Percentiles rank a stretch among this genome's conserved stretches.
Conservation (phyloP, 2,113 vertebrate genomes). For the Cercocebus atys region DNA sequence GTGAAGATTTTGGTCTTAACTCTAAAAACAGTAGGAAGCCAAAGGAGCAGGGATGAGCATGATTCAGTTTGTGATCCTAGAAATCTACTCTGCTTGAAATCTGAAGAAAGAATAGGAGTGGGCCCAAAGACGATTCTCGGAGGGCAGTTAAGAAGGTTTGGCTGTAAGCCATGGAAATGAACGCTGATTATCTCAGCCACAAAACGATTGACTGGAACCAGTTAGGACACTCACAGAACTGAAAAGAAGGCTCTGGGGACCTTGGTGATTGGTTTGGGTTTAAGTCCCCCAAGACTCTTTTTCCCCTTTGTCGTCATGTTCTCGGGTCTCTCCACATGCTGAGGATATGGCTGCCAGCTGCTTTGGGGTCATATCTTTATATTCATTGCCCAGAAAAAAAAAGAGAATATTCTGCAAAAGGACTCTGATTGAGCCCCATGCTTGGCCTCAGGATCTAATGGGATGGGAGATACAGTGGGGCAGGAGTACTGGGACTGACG, state of each 20-base stretch:
- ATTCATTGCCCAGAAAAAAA: background rate
- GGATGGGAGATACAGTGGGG: background rate
- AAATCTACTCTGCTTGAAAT: background rate
- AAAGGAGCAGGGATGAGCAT: background rate
- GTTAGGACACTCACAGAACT: background rate
- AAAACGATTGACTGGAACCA: background rate
- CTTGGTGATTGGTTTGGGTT: background rate
- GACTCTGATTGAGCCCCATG: background rate
- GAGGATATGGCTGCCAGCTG: background rate
- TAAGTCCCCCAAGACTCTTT: background rate
- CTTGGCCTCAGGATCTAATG: background rate
- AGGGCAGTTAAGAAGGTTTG: background rate
- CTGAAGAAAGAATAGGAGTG: background rate
- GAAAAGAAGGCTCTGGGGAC: background rate
- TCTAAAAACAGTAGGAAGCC: background rate
- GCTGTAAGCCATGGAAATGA: background rate
- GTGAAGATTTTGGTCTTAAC: background rate
- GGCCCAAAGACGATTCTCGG: background rate
- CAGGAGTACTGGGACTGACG: background rate
- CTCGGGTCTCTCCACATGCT: background rate
- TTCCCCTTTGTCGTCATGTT: background rate
- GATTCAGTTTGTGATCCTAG: background rate
- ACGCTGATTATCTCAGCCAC: background rate
- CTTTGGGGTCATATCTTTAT: background rate
- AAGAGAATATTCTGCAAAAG: background rate